A percentile compares a stretch with the other conserved stretches of the same genome.
These are phyloP conservation scores for Craniophora ligustri DNA, from an alignment of 2,888 invertebrate species.

Conservation along the genomic window DNA sequence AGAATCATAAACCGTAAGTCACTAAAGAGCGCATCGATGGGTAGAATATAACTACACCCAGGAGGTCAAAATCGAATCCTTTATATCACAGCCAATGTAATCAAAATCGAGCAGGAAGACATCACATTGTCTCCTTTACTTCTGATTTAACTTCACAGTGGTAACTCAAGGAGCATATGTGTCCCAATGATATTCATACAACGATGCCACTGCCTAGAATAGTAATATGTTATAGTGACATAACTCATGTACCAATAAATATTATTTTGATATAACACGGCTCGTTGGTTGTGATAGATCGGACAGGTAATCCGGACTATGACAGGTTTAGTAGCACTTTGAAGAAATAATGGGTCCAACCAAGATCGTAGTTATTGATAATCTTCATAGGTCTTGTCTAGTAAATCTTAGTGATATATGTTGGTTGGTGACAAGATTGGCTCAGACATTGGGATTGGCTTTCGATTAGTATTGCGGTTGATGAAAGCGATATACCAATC, in stretches of 20 bases:
- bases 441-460: too few relatives aligned
- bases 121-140: too few relatives aligned
- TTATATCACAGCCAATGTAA: too few relatives aligned
- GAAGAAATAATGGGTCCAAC: not conserved
- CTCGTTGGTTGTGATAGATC: conserved; percentile 27
- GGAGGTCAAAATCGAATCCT: not conserved
- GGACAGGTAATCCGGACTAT: not conserved
- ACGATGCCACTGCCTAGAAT: conserved; percentile 40
- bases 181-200: conserved; percentile 38
- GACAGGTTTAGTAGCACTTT: not conserved
- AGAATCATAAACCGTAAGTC: too few relatives aligned
- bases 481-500: too few relatives aligned
- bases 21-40: too few relatives aligned
- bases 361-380: not conserved
- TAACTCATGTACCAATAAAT: conserved; percentile 30
- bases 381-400: too few relatives aligned
- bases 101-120: too few relatives aligned
- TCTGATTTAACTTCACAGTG: conserved; percentile 6
- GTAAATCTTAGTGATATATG: too few relatives aligned
- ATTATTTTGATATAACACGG: conserved; percentile 12
- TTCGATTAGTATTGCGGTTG: too few relatives aligned
- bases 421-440: too few relatives aligned
- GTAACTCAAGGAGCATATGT: conserved; percentile 25
- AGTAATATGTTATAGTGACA: conserved; percentile 18
- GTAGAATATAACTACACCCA: too few relatives aligned